Evolutionary conservation across 2,797 vertebrate genomes (phyloP).

Genomic region (Choloepus didactylus): DNA sequence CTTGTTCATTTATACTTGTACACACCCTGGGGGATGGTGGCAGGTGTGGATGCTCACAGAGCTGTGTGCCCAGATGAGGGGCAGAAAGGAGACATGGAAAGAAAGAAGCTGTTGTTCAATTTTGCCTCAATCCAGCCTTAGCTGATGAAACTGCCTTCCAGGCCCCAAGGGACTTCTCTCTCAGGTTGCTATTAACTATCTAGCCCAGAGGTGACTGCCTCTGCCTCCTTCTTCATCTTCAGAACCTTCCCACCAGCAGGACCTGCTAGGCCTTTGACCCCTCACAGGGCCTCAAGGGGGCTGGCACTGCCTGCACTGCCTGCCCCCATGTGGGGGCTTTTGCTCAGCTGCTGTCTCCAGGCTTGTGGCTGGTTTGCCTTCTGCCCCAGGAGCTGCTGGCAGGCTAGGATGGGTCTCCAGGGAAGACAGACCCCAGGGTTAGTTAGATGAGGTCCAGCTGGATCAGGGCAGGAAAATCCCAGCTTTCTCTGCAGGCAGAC

Average conservation of each 20-base stretch:
- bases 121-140: neutral
- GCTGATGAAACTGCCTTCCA: neutral
- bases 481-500: neutral
- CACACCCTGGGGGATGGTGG: neutral
- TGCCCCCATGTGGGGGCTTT: neutral
- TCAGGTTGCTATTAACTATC: neutral
- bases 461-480: neutral
- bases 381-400: slow-evolving; percentile 12
- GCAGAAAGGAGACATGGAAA: neutral
- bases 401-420: slow-evolving; percentile 18
- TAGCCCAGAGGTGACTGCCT: neutral
- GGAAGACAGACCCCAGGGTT: slow-evolving; percentile 36
- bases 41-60: neutral
- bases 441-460: neutral
- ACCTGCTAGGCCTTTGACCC: neutral
- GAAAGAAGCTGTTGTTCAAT: neutral
- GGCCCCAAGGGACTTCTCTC: neutral
- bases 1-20: neutral
- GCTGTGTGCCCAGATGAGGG: neutral
- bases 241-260: neutral
- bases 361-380: slow-evolving; percentile 20
- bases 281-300: neutral
- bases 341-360: neutral
- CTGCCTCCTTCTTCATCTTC: neutral
- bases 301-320: neutral